Conservation (phyloP, 1,140 invertebrate genomes). For the Melipona quadrifasciata region DNA sequence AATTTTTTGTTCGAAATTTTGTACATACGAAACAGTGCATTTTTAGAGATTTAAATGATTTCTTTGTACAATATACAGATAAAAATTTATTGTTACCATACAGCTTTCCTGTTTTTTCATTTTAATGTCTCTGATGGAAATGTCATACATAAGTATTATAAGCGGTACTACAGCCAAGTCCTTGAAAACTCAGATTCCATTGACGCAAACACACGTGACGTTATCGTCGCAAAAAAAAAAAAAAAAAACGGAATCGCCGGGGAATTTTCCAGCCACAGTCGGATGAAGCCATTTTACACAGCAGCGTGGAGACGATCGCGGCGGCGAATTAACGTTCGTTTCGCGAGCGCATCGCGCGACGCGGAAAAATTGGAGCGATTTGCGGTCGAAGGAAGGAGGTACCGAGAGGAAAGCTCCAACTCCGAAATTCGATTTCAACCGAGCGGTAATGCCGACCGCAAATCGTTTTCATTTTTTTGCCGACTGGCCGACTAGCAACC, state of each 20-base stretch:
- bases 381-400: conserved; percentile 31
- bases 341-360: not conserved
- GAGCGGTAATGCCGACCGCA: conserved; percentile 28
- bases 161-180: too few relatives aligned
- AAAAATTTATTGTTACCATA: too few relatives aligned
- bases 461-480: conserved; percentile 38
- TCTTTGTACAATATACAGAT: too few relatives aligned
- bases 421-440: conserved; percentile 37
- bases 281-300: conserved; percentile 23
- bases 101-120: too few relatives aligned
- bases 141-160: too few relatives aligned
- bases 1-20: too few relatives aligned
- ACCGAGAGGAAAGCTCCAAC: conserved; percentile 22
- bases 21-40: too few relatives aligned
- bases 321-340: conserved; percentile 37
- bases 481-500: not conserved
- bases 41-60: too few relatives aligned
- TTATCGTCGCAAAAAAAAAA: not conserved
- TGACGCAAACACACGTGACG: too few relatives aligned
- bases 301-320: conserved; percentile 26
- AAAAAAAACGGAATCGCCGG: not conserved
- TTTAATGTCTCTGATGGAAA: too few relatives aligned
- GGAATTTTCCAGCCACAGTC: not conserved
- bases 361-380: conserved; percentile 38
- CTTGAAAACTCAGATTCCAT: too few relatives aligned